Percentiles rank a stretch among this genome's conserved stretches.
Conservation (phyloP, 2,888 invertebrate genomes). For the Ashinkailepas kermadecensis region DNA sequence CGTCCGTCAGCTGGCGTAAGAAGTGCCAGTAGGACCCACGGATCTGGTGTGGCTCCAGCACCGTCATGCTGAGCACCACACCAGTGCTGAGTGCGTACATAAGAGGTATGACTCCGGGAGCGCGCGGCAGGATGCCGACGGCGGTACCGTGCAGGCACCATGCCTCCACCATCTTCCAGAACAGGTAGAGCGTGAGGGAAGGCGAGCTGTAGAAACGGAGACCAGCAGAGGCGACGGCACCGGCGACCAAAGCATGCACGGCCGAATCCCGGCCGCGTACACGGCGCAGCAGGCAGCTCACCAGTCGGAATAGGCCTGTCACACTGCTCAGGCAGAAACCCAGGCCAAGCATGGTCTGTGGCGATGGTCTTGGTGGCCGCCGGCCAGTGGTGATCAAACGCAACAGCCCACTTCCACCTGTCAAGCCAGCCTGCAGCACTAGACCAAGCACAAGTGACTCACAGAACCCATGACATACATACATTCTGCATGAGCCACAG, state of each 20-base stretch:
- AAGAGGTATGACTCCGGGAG: constrained; percentile 61
- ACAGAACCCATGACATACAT: background rate
- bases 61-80: constrained; percentile 65
- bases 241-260: constrained; percentile 59
- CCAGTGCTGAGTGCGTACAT: constrained; percentile 70
- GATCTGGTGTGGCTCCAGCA: constrained; percentile 68
- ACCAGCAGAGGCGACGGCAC: constrained; percentile 59
- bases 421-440: background rate
- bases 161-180: constrained; percentile 73
- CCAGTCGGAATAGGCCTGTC: constrained; percentile 45
- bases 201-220: constrained; percentile 67
- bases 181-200: constrained; percentile 68
- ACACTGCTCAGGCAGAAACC: background rate
- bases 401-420: background rate
- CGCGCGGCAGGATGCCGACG: constrained; percentile 55
- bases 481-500: background rate
- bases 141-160: constrained; percentile 63
- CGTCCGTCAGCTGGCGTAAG: constrained; percentile 61
- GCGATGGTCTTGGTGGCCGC: background rate
- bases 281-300: constrained; percentile 59
- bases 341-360: background rate
- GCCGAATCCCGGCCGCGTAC: constrained; percentile 53
- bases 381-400: background rate
- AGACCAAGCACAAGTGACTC: constrained; percentile 9
- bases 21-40: constrained; percentile 78